Conservation (phyloP, 2,888 invertebrate genomes). For the Trachelus iudaicus region DNA sequence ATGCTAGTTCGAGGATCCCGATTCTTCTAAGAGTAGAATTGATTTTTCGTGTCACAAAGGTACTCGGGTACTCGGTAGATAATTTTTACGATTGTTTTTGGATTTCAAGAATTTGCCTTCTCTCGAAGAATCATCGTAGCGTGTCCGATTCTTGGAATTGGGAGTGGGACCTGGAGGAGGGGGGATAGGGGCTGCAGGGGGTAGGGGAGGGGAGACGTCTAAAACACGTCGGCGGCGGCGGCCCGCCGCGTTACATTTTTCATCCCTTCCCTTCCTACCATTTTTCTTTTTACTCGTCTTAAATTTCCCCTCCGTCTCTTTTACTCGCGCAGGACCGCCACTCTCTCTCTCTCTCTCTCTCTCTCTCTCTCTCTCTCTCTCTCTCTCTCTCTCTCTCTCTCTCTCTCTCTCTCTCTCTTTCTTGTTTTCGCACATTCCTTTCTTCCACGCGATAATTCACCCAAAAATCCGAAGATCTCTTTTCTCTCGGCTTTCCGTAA, state of each 20-base stretch:
- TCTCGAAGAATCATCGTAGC: not conserved
- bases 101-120: not conserved
- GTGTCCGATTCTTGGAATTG: conserved; percentile 13
- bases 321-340: not conserved
- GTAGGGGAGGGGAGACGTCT: conserved; percentile 44
- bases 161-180: conserved; percentile 11
- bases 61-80: not conserved
- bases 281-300: conserved; percentile 24
- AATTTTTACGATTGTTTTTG: not conserved
- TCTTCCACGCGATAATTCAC: not conserved
- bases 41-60: not conserved
- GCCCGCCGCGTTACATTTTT: conserved; percentile 47
- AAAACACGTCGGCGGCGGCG: conserved; percentile 53
- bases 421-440: not conserved
- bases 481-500: not conserved
- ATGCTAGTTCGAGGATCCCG: not conserved
- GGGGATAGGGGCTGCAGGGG: not conserved
- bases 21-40: not conserved
- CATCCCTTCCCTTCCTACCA: conserved; percentile 14
- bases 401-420: not conserved
- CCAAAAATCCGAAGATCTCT: not conserved
- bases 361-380: not conserved
- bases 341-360: not conserved
- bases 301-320: conserved; percentile 22
- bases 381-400: not conserved